Evolutionary conservation across 2,888 invertebrate species (phyloP).

Genomic region (Meiosimyza platycephala): DNA sequence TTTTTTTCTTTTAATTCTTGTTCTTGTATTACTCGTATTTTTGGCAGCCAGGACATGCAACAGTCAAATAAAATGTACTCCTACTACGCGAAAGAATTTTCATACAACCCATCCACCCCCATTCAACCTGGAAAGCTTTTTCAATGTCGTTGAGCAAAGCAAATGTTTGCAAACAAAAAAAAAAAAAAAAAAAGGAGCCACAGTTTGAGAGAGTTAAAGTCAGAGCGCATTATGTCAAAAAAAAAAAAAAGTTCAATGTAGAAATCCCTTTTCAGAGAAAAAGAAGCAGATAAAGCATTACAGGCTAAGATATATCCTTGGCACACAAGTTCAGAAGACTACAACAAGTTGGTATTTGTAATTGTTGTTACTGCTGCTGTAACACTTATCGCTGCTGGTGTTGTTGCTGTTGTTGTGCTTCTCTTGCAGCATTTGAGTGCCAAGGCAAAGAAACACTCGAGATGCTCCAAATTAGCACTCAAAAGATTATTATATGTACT

Average conservation of each 20-base stretch:
- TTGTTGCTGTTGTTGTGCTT: slow-evolving; percentile 1
- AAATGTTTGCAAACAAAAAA: neutral
- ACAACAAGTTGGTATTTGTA: slow-evolving; percentile 11
- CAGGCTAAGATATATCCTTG: slow-evolving; percentile 14
- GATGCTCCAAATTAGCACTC: slow-evolving; percentile 31
- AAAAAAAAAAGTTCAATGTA: too few relatives aligned
- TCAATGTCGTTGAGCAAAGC: slow-evolving; percentile 29
- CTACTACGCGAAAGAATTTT: too few relatives aligned
- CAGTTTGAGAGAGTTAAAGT: neutral
- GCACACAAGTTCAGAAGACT: slow-evolving; percentile 29
- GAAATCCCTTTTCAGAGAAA: neutral
- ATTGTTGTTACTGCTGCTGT: neutral
- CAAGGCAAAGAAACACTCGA: slow-evolving; percentile 43
- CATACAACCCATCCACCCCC: slow-evolving; percentile 11
- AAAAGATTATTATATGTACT: slow-evolving; percentile 20
- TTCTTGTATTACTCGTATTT: neutral
- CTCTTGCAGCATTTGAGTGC: slow-evolving; percentile 40
- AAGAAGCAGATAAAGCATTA: neutral
- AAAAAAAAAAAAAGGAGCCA: neutral
- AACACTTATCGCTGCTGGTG: neutral
- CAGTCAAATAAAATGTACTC: slow-evolving; percentile 10
- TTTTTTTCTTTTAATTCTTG: neutral
- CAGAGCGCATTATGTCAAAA: too few relatives aligned
- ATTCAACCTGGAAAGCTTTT: slow-evolving; percentile 17
- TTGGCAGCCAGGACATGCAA: slow-evolving; percentile 20